phyloP scores from a whole-genome alignment of 2,113 vertebrate species.

The Silurus asotus region DNA sequence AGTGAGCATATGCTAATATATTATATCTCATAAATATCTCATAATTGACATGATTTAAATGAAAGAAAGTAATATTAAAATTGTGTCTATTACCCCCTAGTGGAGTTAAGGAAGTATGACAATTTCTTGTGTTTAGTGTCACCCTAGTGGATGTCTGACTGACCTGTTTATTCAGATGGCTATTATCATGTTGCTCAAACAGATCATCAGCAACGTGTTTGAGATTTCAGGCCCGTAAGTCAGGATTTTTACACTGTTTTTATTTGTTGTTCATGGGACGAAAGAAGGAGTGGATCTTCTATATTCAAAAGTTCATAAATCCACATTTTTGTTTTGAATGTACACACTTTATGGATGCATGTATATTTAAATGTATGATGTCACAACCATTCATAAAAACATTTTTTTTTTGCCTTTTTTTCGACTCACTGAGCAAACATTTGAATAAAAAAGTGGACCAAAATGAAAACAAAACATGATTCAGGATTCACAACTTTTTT shows the following conservation, averaged over 20 bases:
- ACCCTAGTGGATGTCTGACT: conserved; percentile 96
- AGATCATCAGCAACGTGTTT: conserved; percentile 97
- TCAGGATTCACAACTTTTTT: not conserved
- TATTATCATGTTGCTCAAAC: conserved; percentile 97
- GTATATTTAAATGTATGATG: not conserved
- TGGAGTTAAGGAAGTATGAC: not conserved
- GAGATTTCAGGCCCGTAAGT: conserved; percentile 94
- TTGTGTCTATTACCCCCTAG: not conserved
- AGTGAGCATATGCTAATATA: conserved; percentile 67
- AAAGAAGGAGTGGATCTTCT: not conserved
- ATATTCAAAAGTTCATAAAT: not conserved
- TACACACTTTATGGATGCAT: not conserved
- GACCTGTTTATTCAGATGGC: conserved; percentile 98
- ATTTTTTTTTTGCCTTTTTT: not conserved
- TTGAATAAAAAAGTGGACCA: not conserved
- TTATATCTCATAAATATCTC: not conserved
- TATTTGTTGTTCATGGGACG: not conserved
- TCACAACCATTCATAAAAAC: not conserved
- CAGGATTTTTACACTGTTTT: not conserved
- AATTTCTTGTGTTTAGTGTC: conserved; percentile 77
- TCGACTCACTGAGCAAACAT: not conserved
- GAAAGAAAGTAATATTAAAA: not conserved
- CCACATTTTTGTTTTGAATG: not conserved
- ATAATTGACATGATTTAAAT: not conserved
- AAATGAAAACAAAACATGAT: not conserved